These are phyloP conservation scores for Drosophila lowei DNA, from an alignment of 1,140 invertebrate species.

Conservation along the genomic window DNA sequence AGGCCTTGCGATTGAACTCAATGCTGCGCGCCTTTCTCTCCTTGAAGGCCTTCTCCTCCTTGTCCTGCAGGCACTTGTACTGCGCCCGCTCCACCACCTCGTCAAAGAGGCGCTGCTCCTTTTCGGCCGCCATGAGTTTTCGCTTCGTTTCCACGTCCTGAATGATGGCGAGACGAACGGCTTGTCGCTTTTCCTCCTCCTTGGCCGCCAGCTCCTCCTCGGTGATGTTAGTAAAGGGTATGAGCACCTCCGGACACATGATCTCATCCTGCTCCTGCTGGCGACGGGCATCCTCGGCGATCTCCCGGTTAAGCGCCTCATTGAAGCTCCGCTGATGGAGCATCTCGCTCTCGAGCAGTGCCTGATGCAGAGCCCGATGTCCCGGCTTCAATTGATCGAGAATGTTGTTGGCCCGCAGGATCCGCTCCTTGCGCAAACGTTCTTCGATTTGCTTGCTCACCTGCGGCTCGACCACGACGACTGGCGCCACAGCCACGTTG, in stretches of 20 bases:
- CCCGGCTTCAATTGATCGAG: slow-evolving; percentile 56
- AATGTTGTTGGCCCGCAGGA: slow-evolving; percentile 45
- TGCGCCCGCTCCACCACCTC: slow-evolving; percentile 45
- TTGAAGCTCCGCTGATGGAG: slow-evolving; percentile 43
- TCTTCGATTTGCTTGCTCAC: slow-evolving; percentile 19
- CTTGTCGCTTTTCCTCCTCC: slow-evolving; percentile 12
- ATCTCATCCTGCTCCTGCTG: slow-evolving; percentile 48
- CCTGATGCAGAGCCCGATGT: slow-evolving; percentile 36
- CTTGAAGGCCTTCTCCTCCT: slow-evolving; percentile 33
- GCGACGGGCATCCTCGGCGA: slow-evolving; percentile 22
- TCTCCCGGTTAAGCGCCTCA: slow-evolving; percentile 42
- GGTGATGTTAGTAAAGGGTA: slow-evolving; percentile 43
- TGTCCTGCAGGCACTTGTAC: slow-evolving; percentile 35
- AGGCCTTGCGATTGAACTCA: slow-evolving; percentile 47
- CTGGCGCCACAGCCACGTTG: neutral
- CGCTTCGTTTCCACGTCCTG: slow-evolving; percentile 15
- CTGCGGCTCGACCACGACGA: neutral
- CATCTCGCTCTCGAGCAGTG: slow-evolving; percentile 46
- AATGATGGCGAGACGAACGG: neutral
- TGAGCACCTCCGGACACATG: slow-evolving; percentile 34
- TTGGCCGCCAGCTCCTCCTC: slow-evolving; percentile 32
- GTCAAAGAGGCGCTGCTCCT: slow-evolving; percentile 25
- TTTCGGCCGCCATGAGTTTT: slow-evolving; percentile 5
- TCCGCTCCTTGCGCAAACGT: slow-evolving; percentile 53
- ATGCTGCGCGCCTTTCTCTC: slow-evolving; percentile 24